Base-by-base conservation (phyloP, 2,888 invertebrate genomes). In the Dolichomitus sp. region DNA sequence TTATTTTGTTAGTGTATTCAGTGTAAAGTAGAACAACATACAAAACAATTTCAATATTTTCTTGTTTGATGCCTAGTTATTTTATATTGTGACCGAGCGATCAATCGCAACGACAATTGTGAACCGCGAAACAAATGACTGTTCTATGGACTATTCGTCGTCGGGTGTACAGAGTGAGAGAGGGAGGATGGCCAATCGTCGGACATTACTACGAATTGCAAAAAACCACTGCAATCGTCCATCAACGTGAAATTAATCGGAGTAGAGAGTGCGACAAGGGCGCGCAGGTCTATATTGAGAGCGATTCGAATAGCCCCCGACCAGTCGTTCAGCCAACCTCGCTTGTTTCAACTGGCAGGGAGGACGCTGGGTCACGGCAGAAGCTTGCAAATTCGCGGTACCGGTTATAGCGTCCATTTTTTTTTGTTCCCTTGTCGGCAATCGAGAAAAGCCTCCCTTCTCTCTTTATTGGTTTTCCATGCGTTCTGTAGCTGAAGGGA, bases 41-140 rank as follows among this genome's bases (percentile, higher is more conserved):
- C 14, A 23, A 42, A 65, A 42, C 27, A 14, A 17, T 42, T 45
- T 7, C 40, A 30, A 61, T 57, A 54, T 54, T 63, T 52, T 42
- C 27, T 45, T 27, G n/a, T 68, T 37, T 37, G n/a, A 17, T 37
- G 27, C 27, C 23, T 42, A 33, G 59, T 52, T 69, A 33, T 14
- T 87, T 84, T 81, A 78, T 85, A 81, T 81, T 57, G 78, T 66
- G 81, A 81, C 79, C 77, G 66, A 75, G 48, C 83, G 78, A 87
- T 89, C 83, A 75, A 86, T 88, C 70, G 76, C 75, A 73, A 45
- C 70, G 77, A 78, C 80, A 80, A 80, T 76, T 80, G 61, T 68
- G 79, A 82, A 84, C 85, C 80, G 75, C 85, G 65, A 85, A 87
- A 88, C 86, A 84, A 87, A 88, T 83, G 87, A 81, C 75, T 84